Conservation (phyloP, 23 tunicate genomes). For the Trididemnum miniatum region DNA sequence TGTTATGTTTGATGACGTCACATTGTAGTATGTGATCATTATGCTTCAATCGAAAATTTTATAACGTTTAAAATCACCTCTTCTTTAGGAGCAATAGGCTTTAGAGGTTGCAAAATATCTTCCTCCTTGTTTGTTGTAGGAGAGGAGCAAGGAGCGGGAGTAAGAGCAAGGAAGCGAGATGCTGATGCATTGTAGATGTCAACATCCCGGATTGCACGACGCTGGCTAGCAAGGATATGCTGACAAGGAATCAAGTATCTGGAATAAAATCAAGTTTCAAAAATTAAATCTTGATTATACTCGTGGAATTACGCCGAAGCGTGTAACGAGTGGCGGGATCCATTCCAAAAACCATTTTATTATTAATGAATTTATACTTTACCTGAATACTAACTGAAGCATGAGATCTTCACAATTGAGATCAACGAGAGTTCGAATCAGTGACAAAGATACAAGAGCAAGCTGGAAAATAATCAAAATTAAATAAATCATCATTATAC, state of each 20-base stretch:
- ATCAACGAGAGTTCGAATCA: conserved; percentile 81
- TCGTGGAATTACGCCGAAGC: no score
- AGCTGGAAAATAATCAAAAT: conserved; percentile 69
- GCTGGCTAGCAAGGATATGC: conserved; percentile 89
- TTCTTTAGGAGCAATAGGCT: background rate
- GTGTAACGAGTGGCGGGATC: no score
- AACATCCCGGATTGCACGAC: conserved; percentile 76
- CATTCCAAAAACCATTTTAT: no score
- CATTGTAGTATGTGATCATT: no score
- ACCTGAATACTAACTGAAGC: conserved; percentile 94
- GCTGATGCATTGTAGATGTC: conserved; percentile 91
- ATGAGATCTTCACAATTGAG: conserved; percentile 94
- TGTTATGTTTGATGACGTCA: no score
- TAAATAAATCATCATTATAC: no score
- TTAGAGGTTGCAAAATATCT: conserved; percentile 6
- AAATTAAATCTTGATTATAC: no score
- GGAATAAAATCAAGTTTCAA: background rate
- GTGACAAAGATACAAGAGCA: conserved; percentile 78
- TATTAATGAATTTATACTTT: no score
- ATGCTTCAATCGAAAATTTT: no score
- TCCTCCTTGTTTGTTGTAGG: background rate
- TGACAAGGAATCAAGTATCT: conserved; percentile 90
- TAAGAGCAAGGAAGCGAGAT: conserved; percentile 66
- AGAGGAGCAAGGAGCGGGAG: conserved; percentile 40
- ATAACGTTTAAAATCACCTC: background rate